Conservation (phyloP, 2,888 invertebrate species). For the Pseudoips prasinana region DNA sequence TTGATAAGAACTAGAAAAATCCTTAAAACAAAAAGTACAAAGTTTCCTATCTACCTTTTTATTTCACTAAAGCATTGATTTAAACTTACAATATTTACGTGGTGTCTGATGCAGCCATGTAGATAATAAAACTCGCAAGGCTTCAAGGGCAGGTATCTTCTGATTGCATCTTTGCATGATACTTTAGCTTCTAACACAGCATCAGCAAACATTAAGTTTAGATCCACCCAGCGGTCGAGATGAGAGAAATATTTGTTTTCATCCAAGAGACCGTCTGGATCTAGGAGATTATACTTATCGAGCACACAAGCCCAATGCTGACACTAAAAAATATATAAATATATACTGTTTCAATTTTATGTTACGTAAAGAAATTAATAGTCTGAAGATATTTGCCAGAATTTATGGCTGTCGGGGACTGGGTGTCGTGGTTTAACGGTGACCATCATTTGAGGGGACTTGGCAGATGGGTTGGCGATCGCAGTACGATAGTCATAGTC, state of each 20-base stretch:
- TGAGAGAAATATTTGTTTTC: conserved; percentile 49
- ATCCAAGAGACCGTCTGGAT: conserved; percentile 28
- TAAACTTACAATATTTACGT: conserved; percentile 28
- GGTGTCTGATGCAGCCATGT: conserved; percentile 49
- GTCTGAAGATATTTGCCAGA: too few species aligned
- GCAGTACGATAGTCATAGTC: too few species aligned
- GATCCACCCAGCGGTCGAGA: conserved; percentile 52
- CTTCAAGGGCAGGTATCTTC: conserved; percentile 38
- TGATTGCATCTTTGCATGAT: conserved; percentile 39
- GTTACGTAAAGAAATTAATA: too few species aligned
- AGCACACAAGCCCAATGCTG: conserved; percentile 53
- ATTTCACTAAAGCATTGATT: too few species aligned
- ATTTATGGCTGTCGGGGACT: too few species aligned
- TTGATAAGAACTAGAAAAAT: too few species aligned
- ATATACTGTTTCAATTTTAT: not conserved
- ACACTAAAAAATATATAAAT: conserved; percentile 42
- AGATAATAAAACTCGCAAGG: conserved; percentile 43
- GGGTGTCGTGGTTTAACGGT: too few species aligned
- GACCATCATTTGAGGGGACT: too few species aligned
- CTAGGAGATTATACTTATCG: conserved; percentile 44
- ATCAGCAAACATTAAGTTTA: conserved; percentile 48
- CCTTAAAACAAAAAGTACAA: too few species aligned
- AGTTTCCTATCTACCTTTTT: too few species aligned
- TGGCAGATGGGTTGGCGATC: too few species aligned
- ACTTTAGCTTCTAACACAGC: conserved; percentile 45